phyloP scores from a whole-genome alignment of 2,113 vertebrate species.

The Engystomops pustulosus region DNA sequence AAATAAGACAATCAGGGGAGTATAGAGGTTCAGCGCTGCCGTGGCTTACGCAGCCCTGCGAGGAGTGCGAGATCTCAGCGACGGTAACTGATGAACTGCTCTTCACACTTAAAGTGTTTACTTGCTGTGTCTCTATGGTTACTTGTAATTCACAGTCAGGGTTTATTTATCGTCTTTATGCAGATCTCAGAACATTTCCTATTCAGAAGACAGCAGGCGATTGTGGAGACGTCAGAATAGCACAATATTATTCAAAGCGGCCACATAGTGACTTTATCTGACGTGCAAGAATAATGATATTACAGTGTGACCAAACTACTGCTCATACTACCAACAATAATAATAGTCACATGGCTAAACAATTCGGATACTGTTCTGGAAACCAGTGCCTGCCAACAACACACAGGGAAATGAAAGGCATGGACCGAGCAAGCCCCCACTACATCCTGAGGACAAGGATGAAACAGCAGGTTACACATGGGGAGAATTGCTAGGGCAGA shows the following conservation, averaged over 20 bases:
- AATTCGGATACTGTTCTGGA: no score
- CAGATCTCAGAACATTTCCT: background rate
- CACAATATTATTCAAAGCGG: conserved; percentile 1
- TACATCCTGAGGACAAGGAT: no score
- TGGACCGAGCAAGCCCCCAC: no score
- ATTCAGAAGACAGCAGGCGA: conserved; percentile 18
- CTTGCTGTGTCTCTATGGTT: background rate
- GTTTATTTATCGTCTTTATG: conserved; percentile 1
- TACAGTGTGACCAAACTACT: background rate
- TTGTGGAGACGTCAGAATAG: background rate
- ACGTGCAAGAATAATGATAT: background rate
- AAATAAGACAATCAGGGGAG: background rate
- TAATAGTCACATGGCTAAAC: background rate
- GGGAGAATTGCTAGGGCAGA: no score
- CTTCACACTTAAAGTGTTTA: conserved; percentile 8
- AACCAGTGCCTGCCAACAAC: no score
- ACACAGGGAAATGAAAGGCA: no score
- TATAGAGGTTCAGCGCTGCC: background rate
- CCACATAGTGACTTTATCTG: background rate
- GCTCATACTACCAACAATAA: background rate
- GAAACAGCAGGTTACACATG: no score
- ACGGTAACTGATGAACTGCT: background rate
- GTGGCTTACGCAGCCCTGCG: background rate
- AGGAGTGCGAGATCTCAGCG: background rate
- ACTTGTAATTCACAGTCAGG: background rate